These are phyloP conservation scores for Drosophila prostipennis DNA, from an alignment of 2,888 invertebrate genomes.

Conservation along the genomic window DNA sequence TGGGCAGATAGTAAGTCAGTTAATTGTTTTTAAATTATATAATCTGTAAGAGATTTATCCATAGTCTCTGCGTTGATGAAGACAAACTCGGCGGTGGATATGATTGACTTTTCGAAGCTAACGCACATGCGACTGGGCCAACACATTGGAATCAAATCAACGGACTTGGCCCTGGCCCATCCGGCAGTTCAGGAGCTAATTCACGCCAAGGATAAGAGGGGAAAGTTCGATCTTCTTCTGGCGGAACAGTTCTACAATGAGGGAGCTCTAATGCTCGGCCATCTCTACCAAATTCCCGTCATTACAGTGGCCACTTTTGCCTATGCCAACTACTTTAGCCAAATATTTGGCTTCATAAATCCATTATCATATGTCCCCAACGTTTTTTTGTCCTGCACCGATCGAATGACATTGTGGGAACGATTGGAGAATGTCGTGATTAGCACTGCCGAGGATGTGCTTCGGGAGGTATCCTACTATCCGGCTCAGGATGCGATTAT, in stretches of 20 bases:
- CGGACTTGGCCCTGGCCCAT: slow-evolving; percentile 73
- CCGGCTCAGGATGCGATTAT: slow-evolving; percentile 79
- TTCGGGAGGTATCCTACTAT: slow-evolving; percentile 68
- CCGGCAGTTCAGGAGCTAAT: slow-evolving; percentile 71
- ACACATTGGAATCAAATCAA: slow-evolving; percentile 65
- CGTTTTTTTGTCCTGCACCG: slow-evolving; percentile 81
- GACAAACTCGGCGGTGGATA: slow-evolving; percentile 54
- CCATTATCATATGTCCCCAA: slow-evolving; percentile 85
- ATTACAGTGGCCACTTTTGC: slow-evolving; percentile 82
- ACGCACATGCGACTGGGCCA: slow-evolving; percentile 51
- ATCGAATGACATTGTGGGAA: slow-evolving; percentile 85
- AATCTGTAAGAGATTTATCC: too few relatives aligned
- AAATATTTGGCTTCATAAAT: slow-evolving; percentile 83
- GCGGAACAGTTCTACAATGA: slow-evolving; percentile 83
- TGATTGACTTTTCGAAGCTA: slow-evolving; percentile 44
- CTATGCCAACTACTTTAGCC: slow-evolving; percentile 82
- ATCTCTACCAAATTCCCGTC: slow-evolving; percentile 82
- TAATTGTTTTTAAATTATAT: too few relatives aligned
- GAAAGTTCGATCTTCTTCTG: slow-evolving; percentile 83
- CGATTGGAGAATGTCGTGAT: slow-evolving; percentile 85
- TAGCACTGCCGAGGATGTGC: slow-evolving; percentile 66
- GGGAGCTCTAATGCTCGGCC: slow-evolving; percentile 81
- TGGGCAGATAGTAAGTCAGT: slow-evolving; percentile 63
- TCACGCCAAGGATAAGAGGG: slow-evolving; percentile 58
- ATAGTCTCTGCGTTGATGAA: slow-evolving; percentile 56